phyloP scores from a whole-genome alignment of 2,797 vertebrate genomes.

The Pantherophis vulpinus region DNA sequence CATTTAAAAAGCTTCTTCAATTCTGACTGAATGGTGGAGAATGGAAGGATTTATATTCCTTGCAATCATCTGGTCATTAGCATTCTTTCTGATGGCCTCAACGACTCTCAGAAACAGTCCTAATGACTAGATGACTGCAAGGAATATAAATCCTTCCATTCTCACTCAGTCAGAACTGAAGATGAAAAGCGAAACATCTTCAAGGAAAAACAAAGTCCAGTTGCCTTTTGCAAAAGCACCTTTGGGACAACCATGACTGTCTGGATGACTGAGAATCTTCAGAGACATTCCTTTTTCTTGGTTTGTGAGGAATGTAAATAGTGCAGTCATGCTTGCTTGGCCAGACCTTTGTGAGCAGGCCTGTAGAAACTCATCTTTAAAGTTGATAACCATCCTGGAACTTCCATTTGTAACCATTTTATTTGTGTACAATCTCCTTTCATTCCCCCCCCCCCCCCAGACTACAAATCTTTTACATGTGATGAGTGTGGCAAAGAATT shows the following conservation, averaged over 20 bases:
- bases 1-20: neutral
- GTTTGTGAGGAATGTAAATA: neutral
- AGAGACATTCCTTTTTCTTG: neutral
- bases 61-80: neutral
- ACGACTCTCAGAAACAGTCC: neutral
- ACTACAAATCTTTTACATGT: slow-evolving; percentile 88
- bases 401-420: neutral
- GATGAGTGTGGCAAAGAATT: slow-evolving; percentile 91
- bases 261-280: neutral
- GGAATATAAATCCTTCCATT: neutral
- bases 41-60: neutral
- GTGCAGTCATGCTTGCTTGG: neutral
- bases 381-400: too few species aligned
- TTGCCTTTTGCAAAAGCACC: neutral
- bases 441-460: slow-evolving; percentile 60
- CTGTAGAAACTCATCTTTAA: neutral
- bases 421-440: neutral
- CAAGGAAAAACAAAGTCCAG: neutral
- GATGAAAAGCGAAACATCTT: neutral
- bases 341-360: neutral
- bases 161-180: neutral
- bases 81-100: neutral
- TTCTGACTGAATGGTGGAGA: neutral
- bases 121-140: neutral
- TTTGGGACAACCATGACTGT: neutral